A percentile compares a stretch with the other conserved stretches of the same genome.
phyloP scores from a whole-genome alignment of 1,140 invertebrate species.

The Schlechtendalia chinensis region DNA sequence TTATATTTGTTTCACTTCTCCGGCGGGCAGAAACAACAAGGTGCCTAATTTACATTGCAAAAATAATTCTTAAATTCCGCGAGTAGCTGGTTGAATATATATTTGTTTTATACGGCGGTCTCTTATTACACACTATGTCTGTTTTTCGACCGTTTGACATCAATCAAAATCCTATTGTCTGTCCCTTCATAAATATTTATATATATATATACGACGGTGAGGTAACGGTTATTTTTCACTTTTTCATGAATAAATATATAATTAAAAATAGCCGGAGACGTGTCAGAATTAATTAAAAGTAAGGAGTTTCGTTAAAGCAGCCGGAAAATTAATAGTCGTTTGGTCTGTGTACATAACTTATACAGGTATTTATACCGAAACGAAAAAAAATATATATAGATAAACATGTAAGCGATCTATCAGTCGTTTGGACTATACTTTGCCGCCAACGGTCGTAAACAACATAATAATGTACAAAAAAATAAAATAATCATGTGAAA shows the following conservation, averaged over 20 bases:
- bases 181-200: conserved; percentile 46
- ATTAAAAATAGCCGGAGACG: conserved; percentile 29
- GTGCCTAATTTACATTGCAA: conserved; percentile 36
- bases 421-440: not conserved
- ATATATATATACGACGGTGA: not conserved
- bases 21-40: not conserved
- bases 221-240: conserved; percentile 39
- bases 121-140: conserved; percentile 13
- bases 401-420: not conserved
- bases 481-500: not conserved
- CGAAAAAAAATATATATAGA: no score
- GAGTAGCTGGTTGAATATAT: not conserved
- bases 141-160: conserved; percentile 39
- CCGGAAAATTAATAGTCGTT: conserved; percentile 30
- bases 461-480: not conserved
- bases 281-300: conserved; percentile 46
- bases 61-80: conserved; percentile 23
- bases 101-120: not conserved
- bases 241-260: conserved; percentile 47
- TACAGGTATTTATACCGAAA: no score
- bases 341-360: no score
- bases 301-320: conserved; percentile 28
- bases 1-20: not conserved
- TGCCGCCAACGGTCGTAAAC: no score
- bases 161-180: conserved; percentile 42